Conservation (phyloP, 2,113 vertebrate species). For the Falcunculus frontatus region DNA sequence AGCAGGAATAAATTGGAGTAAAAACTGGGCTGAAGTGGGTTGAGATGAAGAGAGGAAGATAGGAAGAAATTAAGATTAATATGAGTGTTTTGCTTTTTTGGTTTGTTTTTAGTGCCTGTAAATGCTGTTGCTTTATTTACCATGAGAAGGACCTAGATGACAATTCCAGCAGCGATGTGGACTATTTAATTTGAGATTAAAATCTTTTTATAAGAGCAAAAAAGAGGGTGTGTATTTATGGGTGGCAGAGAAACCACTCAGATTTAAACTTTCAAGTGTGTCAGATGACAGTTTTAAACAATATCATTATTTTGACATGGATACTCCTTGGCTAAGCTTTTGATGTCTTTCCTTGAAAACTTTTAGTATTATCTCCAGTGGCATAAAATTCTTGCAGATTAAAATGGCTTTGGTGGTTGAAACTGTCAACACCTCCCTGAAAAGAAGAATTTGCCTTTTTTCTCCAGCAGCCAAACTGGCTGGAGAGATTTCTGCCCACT, state of each 20-base stretch:
- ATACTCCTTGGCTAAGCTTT: neutral
- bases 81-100: neutral
- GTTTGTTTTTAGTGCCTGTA: neutral
- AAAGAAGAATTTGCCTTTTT: neutral
- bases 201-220: neutral
- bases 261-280: neutral
- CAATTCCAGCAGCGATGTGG: neutral
- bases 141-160: neutral
- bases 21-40: neutral
- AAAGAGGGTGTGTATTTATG: fast-evolving
- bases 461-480: neutral
- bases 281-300: neutral
- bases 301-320: neutral
- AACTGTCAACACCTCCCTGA: neutral
- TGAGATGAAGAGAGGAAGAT: neutral
- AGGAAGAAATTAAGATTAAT: neutral
- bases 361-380: fast-evolving
- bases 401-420: neutral
- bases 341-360: neutral
- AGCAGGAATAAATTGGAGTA: neutral
- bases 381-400: neutral
- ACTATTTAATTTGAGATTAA: neutral
- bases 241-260: neutral
- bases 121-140: neutral
- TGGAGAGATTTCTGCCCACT: neutral